phyloP scores from a whole-genome alignment of 2,888 invertebrate species.

The Tetranychus piercei region DNA sequence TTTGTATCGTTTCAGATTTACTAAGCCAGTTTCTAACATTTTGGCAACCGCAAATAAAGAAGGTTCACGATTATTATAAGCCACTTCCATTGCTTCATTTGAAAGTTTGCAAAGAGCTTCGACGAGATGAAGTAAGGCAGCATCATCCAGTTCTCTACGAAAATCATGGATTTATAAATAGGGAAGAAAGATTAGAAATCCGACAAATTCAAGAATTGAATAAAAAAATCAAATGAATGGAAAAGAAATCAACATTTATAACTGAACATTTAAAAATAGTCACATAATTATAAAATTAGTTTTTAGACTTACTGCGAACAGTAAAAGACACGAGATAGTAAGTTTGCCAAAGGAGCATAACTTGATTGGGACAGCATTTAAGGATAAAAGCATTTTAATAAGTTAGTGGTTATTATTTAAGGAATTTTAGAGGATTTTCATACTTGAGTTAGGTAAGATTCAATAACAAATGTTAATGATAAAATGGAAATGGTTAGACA shows the following conservation, averaged over 20 bases:
- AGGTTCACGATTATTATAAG: constrained; percentile 58
- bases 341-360: constrained; percentile 28
- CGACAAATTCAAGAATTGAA: not conserved
- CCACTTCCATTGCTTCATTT: constrained; percentile 88
- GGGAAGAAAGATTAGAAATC: constrained; percentile 14
- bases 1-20: constrained; percentile 78
- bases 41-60: constrained; percentile 74
- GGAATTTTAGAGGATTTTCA: not conserved
- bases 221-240: constrained; percentile 1
- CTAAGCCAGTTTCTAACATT: constrained; percentile 86
- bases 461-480: not conserved
- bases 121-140: constrained; percentile 81
- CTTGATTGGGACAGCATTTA: constrained; percentile 20
- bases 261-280: not conserved
- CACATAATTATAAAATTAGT: not conserved
- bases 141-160: constrained; percentile 53
- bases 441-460: not conserved
- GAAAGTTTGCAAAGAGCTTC: constrained; percentile 89
- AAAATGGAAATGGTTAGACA: not conserved
- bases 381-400: constrained; percentile 4
- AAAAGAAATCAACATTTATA: not conserved
- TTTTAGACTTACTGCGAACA: constrained; percentile 27
- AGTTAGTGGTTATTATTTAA: not conserved
- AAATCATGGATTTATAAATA: constrained; percentile 31
- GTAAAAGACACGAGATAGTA: constrained; percentile 27